phyloP scores from a whole-genome alignment of 2,113 vertebrate species.

The Xyrauchen texanus region DNA sequence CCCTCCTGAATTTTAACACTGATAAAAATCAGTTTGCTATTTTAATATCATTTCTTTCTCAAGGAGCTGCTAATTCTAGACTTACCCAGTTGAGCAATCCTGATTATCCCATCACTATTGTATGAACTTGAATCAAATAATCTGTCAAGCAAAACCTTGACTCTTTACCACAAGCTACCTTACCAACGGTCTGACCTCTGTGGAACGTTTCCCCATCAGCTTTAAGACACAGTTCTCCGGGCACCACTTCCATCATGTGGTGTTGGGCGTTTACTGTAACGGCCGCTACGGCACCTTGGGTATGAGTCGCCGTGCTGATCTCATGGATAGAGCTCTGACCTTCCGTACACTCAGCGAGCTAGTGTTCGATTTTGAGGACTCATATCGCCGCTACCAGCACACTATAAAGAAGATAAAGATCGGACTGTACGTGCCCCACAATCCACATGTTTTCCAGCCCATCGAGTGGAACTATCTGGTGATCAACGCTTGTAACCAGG shows the following conservation, averaged over 20 bases:
- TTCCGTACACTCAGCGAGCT: conserved; percentile 93
- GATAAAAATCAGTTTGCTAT: too few species aligned
- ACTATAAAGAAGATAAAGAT: conserved; percentile 95
- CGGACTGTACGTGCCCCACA: conserved; percentile 89
- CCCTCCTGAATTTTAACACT: too few species aligned
- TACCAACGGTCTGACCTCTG: conserved; percentile 89
- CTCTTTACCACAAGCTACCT: conserved; percentile 78
- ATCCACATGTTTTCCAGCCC: conserved; percentile 93
- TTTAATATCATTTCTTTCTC: neutral
- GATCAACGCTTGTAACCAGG: conserved; percentile 85
- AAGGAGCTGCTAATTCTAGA: neutral
- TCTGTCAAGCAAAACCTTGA: conserved; percentile 62
- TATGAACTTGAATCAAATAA: neutral
- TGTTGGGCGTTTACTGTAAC: conserved; percentile 92
- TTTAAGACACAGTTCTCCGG: conserved; percentile 98
- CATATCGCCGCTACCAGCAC: conserved; percentile 93
- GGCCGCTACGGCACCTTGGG: conserved; percentile 90
- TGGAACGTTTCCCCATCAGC: conserved; percentile 97
- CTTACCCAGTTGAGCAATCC: neutral
- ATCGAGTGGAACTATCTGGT: conserved; percentile 96
- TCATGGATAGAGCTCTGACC: conserved; percentile 92
- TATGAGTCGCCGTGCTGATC: conserved; percentile 92
- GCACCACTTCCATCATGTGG: conserved; percentile 94
- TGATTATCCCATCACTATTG: neutral
- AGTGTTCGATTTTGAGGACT: conserved; percentile 94